Conservation (phyloP, 1,140 invertebrate genomes). For the Dinoponera quadriceps region DNA sequence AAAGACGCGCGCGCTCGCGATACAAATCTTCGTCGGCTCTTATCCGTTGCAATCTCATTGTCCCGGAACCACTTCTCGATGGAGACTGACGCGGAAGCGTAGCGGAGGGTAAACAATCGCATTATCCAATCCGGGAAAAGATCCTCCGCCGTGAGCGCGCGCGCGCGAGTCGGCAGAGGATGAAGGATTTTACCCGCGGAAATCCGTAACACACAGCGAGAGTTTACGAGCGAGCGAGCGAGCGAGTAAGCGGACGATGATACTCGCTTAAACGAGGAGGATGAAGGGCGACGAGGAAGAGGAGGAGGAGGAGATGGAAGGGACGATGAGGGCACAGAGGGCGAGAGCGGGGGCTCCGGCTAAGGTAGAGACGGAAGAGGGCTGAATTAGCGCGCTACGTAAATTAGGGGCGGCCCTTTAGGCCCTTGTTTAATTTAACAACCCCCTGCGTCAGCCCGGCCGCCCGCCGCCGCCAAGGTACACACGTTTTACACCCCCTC, state of each 20-base stretch:
- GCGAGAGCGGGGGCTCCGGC: no score
- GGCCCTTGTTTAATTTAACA: conserved; percentile 73
- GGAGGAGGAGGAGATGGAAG: neutral
- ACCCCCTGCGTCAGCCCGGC: conserved; percentile 63
- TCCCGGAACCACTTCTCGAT: conserved; percentile 17
- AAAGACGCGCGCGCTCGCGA: neutral
- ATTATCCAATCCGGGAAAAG: conserved; percentile 64
- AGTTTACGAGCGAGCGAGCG: neutral
- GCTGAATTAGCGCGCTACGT: conserved; percentile 63
- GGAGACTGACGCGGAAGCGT: conserved; percentile 42
- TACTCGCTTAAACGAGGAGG: conserved; percentile 54
- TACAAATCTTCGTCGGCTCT: conserved; percentile 17
- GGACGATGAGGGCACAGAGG: no score
- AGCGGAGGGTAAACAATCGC: conserved; percentile 55
- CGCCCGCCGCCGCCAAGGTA: conserved; percentile 52
- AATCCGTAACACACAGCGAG: conserved; percentile 52
- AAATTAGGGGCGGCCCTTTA: conserved; percentile 69
- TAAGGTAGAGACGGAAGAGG: conserved; percentile 20
- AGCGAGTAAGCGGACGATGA: conserved; percentile 46
- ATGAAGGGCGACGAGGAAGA: conserved; percentile 13
- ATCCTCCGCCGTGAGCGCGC: neutral
- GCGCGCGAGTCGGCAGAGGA: conserved; percentile 23
- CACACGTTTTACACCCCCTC: conserved; percentile 44
- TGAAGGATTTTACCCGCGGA: conserved; percentile 50
- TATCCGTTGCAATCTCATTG: conserved; percentile 46